phyloP scores from a whole-genome alignment of 37 sponge, comb jelly and placozoan genomes.

The Tethya wilhelma region DNA sequence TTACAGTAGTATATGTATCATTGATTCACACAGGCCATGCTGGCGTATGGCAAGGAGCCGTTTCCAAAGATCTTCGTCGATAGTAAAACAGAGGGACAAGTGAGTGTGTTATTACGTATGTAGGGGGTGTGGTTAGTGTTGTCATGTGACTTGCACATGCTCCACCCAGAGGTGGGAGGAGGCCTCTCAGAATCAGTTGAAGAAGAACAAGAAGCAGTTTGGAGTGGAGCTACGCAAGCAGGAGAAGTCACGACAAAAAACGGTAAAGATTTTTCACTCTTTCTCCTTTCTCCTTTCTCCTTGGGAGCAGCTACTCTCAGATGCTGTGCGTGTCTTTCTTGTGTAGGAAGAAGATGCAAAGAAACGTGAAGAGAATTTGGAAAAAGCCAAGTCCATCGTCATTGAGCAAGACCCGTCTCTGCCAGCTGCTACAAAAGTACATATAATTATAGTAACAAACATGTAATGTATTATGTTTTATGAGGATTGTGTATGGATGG shows the following conservation, averaged over 20 bases:
- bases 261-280: too few relatives aligned
- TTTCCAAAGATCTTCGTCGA: conserved; percentile 86
- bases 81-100: conserved; percentile 77
- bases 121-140: neutral
- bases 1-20: neutral
- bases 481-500: neutral
- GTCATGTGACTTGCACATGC: neutral
- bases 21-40: conserved; percentile 54
- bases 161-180: conserved; percentile 53
- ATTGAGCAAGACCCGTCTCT: conserved; percentile 81
- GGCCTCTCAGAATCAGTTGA: conserved; percentile 89
- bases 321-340: neutral
- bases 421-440: conserved; percentile 59
- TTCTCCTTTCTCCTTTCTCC: too few relatives aligned
- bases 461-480: too few relatives aligned
- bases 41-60: conserved; percentile 64
- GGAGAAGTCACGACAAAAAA: conserved; percentile 44
- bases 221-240: conserved; percentile 61
- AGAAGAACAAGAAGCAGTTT: conserved; percentile 89
- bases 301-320: too few relatives aligned
- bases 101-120: conserved; percentile 8
- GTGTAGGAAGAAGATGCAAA: conserved; percentile 78
- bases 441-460: too few relatives aligned
- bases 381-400: conserved; percentile 80
- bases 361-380: conserved; percentile 79